Percentiles rank a stretch among this genome's conserved stretches.
Evolutionary conservation across 2,797 vertebrate species (phyloP).

Genomic region (Brachyalestes nurse): DNA sequence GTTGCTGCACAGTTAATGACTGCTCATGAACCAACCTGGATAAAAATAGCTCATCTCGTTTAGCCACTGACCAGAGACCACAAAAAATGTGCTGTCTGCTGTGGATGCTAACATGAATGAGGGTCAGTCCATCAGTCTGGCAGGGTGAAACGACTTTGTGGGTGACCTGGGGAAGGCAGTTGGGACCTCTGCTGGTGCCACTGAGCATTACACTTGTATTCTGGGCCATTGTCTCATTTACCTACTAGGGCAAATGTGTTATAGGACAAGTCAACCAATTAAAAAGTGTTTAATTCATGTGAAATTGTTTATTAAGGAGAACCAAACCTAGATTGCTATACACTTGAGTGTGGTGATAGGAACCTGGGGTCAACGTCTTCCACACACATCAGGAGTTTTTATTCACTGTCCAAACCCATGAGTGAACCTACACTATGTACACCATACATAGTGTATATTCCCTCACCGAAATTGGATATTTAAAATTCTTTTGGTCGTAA

Average conservation of each 20-base stretch:
- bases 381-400: no score
- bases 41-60: background rate
- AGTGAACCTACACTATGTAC: no score
- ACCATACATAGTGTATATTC: no score
- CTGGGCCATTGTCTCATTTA: background rate
- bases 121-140: background rate
- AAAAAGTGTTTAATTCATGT: no score
- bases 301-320: no score
- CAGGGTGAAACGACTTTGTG: background rate
- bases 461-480: no score
- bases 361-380: no score
- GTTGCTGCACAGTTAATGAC: background rate
- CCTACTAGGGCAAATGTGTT: no score
- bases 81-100: background rate
- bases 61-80: background rate
- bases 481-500: no score
- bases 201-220: background rate
- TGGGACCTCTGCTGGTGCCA: slow-evolving; percentile 82
- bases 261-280: background rate
- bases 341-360: no score
- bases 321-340: no score
- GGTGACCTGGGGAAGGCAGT: background rate
- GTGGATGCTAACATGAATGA: background rate
- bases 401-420: no score
- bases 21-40: background rate